Conservation (phyloP, 2,888 invertebrate genomes). For the Diadegma fenestrale region DNA sequence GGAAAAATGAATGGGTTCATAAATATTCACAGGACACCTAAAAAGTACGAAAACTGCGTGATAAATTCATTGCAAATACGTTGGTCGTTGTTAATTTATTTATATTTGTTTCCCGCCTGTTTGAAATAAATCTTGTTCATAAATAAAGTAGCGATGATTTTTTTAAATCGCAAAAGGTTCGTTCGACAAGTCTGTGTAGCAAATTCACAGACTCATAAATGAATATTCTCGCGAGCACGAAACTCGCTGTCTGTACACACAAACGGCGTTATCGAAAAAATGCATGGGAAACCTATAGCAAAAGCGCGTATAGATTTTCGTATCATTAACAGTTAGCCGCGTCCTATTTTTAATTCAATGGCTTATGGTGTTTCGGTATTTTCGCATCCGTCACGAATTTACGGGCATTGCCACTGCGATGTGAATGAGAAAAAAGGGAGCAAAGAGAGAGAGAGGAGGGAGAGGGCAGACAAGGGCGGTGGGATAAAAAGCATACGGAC, state of each 20-base stretch:
- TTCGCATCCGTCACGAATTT: slow-evolving; percentile 45
- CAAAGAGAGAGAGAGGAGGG: neutral
- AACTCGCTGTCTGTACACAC: neutral
- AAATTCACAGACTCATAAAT: slow-evolving; percentile 23
- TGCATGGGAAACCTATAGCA: neutral
- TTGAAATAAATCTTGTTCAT: neutral
- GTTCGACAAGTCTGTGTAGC: neutral
- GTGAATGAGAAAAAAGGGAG: neutral
- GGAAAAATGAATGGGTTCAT: neutral
- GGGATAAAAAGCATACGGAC: neutral
- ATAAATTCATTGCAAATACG: slow-evolving; percentile 4
- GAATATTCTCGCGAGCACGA: slow-evolving; percentile 23
- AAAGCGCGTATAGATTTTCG: neutral
- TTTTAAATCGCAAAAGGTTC: neutral
- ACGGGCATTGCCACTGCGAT: neutral
- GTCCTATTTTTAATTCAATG: slow-evolving; percentile 40
- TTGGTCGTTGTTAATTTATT: neutral
- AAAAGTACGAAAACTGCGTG: neutral
- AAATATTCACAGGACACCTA: neutral
- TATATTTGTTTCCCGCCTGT: neutral
- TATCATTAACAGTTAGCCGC: slow-evolving; percentile 31
- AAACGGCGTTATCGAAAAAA: slow-evolving; percentile 18
- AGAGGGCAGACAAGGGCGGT: neutral
- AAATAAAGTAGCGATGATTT: slow-evolving; percentile 15
- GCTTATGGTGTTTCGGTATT: slow-evolving; percentile 10